Conservation (phyloP, 2,888 invertebrate genomes). For the Amphipyra berbera region DNA sequence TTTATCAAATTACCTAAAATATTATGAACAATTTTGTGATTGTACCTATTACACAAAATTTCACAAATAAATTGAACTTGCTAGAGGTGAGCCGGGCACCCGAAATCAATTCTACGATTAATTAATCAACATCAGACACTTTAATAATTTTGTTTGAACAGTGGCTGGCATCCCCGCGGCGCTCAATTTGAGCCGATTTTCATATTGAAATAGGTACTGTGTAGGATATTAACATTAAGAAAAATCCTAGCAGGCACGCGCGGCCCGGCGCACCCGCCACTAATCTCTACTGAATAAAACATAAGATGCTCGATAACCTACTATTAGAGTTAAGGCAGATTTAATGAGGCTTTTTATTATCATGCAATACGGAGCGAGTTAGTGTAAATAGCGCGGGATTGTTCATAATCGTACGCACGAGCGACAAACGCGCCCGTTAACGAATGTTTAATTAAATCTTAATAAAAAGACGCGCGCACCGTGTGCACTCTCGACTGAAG, state of each 20-base stretch:
- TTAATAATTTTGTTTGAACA: slow-evolving; percentile 70
- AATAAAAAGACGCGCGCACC: slow-evolving; percentile 73
- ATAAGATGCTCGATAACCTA: slow-evolving; percentile 86
- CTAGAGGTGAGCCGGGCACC: slow-evolving; percentile 50
- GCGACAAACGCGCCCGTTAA: slow-evolving; percentile 70
- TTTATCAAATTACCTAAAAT: slow-evolving; percentile 45
- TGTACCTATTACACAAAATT: slow-evolving; percentile 34
- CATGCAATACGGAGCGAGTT: slow-evolving; percentile 69
- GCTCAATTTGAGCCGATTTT: slow-evolving; percentile 61
- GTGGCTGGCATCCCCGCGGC: slow-evolving; percentile 60
- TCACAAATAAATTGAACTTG: slow-evolving; percentile 56
- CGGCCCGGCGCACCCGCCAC: slow-evolving; percentile 68
- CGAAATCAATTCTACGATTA: slow-evolving; percentile 70
- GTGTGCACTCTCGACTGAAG: slow-evolving; percentile 61
- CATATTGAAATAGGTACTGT: slow-evolving; percentile 73
- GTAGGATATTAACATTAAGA: slow-evolving; percentile 75
- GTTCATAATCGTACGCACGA: slow-evolving; percentile 75
- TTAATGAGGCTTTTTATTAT: slow-evolving; percentile 84
- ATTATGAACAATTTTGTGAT: slow-evolving; percentile 52
- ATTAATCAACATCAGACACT: slow-evolving; percentile 74
- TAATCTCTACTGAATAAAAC: slow-evolving; percentile 88
- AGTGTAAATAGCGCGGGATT: slow-evolving; percentile 60
- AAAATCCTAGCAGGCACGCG: slow-evolving; percentile 78
- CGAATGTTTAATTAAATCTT: slow-evolving; percentile 83
- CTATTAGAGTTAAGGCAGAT: slow-evolving; percentile 84